These are phyloP conservation scores for Apotomis capreana DNA, from an alignment of 2,888 invertebrate species.

Conservation along the genomic window DNA sequence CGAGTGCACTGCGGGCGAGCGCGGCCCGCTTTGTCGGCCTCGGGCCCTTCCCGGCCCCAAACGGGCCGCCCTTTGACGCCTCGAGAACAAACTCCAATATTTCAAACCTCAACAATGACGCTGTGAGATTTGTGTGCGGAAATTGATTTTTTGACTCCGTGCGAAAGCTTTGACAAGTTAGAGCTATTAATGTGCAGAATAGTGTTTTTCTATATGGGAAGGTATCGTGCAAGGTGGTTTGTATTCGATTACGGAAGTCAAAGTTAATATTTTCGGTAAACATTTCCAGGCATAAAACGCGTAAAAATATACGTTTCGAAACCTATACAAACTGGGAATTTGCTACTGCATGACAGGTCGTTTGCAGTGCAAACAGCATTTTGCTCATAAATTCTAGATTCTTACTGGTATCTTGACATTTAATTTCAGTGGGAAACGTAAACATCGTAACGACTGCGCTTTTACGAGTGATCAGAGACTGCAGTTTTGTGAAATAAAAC, in stretches of 20 bases:
- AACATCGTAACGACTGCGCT: slow-evolving; percentile 7
- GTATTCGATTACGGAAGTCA: slow-evolving; percentile 55
- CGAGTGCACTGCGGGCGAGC: slow-evolving; percentile 66
- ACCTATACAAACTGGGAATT: slow-evolving; percentile 3
- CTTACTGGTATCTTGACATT: slow-evolving; percentile 32
- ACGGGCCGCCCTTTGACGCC: slow-evolving; percentile 63
- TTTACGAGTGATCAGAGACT: slow-evolving; percentile 1
- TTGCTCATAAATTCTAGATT: slow-evolving; percentile 29
- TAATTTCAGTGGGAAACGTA: slow-evolving; percentile 30
- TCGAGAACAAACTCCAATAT: slow-evolving; percentile 69
- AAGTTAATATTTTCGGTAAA: slow-evolving; percentile 35
- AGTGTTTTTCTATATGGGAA: slow-evolving; percentile 58
- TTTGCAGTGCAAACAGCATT: slow-evolving; percentile 22
- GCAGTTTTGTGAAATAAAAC: background rate
- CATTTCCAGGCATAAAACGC: slow-evolving; percentile 33
- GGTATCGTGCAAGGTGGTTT: slow-evolving; percentile 61
- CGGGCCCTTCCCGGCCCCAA: slow-evolving; percentile 59
- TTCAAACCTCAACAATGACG: slow-evolving; percentile 79
- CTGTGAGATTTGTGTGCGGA: slow-evolving; percentile 81
- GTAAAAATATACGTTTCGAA: slow-evolving; percentile 28
- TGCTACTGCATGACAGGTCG: slow-evolving; percentile 11
- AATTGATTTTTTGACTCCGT: slow-evolving; percentile 80
- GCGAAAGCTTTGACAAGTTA: slow-evolving; percentile 80
- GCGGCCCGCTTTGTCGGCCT: slow-evolving; percentile 69
- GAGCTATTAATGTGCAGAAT: slow-evolving; percentile 62